These are phyloP conservation scores for Eublepharis macularius DNA, from an alignment of 2,113 vertebrate genomes.

Conservation along the genomic window DNA sequence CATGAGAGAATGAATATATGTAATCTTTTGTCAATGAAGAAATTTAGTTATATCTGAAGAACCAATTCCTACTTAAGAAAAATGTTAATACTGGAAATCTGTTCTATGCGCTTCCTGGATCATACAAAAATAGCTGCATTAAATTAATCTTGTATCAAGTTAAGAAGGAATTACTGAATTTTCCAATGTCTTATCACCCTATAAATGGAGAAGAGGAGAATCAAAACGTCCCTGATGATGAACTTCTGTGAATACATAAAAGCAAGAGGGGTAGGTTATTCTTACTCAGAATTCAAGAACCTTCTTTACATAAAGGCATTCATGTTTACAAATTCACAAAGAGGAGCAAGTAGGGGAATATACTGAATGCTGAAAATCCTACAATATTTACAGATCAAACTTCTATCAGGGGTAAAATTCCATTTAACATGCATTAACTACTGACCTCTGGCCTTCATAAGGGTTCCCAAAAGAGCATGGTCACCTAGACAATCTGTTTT, in stretches of 20 bases:
- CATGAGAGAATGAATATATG: too few relatives aligned
- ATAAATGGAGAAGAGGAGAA: neutral
- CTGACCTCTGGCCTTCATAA: neutral
- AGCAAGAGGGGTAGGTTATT: neutral
- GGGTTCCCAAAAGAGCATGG: neutral
- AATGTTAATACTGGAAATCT: neutral
- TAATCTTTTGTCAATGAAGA: too few relatives aligned
- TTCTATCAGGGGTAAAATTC: neutral
- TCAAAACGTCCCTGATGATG: neutral
- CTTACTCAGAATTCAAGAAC: neutral
- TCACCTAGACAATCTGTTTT: neutral
- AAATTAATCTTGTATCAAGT: neutral
- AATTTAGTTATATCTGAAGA: neutral
- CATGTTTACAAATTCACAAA: neutral
- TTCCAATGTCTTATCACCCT: neutral
- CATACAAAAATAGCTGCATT: neutral
- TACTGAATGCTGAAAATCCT: neutral
- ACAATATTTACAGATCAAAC: constrained; percentile 6
- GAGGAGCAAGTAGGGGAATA: neutral
- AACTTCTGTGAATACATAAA: neutral
- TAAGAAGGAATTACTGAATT: neutral
- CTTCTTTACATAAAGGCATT: neutral
- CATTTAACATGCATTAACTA: neutral
- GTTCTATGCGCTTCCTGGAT: neutral
- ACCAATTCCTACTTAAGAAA: neutral